Base-by-base conservation (phyloP, 2,888 invertebrate species). In the Sabatieria punctata region DNA sequence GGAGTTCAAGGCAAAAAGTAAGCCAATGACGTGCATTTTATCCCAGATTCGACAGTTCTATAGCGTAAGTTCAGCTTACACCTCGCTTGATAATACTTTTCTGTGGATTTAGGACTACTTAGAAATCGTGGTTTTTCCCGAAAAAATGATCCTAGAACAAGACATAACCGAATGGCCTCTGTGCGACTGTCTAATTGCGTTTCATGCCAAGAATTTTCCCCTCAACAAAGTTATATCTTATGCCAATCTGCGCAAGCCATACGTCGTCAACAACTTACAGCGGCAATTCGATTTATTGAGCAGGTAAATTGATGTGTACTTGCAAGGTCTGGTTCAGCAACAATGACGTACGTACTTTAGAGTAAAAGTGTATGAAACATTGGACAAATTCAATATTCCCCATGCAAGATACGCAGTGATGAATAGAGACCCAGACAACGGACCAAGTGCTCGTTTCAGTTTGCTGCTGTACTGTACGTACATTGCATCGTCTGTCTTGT, bases 11-110 rank as follows among this genome's bases (percentile, higher is more conserved):
- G 86, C 91, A 30, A 84, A 86, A 66, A 91, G 91, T 52, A 91
- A 91, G 69, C 93, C 93, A 8, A 95, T 95, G 95, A 85, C 85
- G 65, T 93, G 93, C 71, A 95, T 95, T 60, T 75, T 95, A 41
- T 85, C 84, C 1, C 75, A 95, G 19, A 76, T 95, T 47, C 83
- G 86, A 60, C 88, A 89, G 69, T 93, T 91, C 66, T 41, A 41
- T 24, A 23, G 41, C 19, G 11, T 41, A 18, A 41, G 24, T 21
- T 19, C n/a, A 30, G 4, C 13, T 21, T 15, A 6, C 24, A 6
- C n/a, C n/a, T n/a, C n/a, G n/a, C n/a, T n/a, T n/a, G n/a, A n/a
- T n/a, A n/a, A n/a, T n/a, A n/a, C n/a, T n/a, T n/a, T n/a, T n/a
- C n/a, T n/a, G n/a, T n/a, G n/a, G n/a, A n/a, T 18, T 6, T 13